Conservation (phyloP, 2,888 invertebrate genomes). For the Oscheius sp. region DNA sequence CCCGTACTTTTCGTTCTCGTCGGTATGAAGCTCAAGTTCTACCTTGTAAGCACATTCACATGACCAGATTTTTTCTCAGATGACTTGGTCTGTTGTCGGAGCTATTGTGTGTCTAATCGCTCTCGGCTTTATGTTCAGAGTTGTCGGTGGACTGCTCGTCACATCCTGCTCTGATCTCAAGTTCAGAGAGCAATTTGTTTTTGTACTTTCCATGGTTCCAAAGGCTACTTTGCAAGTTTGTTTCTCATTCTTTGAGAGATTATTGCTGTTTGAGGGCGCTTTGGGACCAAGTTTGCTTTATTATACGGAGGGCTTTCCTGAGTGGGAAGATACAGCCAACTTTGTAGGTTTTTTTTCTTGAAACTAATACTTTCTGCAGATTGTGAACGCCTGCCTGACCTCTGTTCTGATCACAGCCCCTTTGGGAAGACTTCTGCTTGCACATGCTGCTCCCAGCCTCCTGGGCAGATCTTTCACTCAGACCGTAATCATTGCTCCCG, state of each 20-base stretch:
- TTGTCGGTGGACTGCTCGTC: conserved; percentile 42
- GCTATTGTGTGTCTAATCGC: conserved; percentile 10
- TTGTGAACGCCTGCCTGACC: conserved; percentile 31
- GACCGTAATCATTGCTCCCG: conserved; percentile 6
- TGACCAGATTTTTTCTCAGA: conserved; percentile 16
- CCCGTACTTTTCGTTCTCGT: conserved; percentile 49
- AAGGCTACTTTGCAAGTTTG: conserved; percentile 49
- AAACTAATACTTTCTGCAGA: conserved; percentile 6
- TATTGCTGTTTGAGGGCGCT: conserved; percentile 39
- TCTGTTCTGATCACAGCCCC: conserved; percentile 50
- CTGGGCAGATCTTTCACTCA: conserved; percentile 8
- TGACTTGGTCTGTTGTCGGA: conserved; percentile 6
- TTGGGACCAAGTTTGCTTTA: conserved; percentile 44
- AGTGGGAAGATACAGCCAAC: conserved; percentile 39
- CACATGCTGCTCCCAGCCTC: conserved; percentile 4
- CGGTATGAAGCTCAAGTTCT: conserved; percentile 48
- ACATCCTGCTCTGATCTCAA: conserved; percentile 41
- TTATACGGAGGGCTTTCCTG: conserved; percentile 41
- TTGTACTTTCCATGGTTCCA: conserved; percentile 44
- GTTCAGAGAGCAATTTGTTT: conserved; percentile 44
- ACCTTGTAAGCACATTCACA: conserved; percentile 20
- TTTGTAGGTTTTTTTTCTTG: conserved; percentile 31
- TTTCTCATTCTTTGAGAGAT: neutral
- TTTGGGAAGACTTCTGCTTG: conserved; percentile 43
- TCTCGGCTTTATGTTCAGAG: conserved; percentile 31